Evolutionary conservation across 1,140 invertebrate genomes (phyloP).

Genomic region (Lordiphosa stackelbergi): DNA sequence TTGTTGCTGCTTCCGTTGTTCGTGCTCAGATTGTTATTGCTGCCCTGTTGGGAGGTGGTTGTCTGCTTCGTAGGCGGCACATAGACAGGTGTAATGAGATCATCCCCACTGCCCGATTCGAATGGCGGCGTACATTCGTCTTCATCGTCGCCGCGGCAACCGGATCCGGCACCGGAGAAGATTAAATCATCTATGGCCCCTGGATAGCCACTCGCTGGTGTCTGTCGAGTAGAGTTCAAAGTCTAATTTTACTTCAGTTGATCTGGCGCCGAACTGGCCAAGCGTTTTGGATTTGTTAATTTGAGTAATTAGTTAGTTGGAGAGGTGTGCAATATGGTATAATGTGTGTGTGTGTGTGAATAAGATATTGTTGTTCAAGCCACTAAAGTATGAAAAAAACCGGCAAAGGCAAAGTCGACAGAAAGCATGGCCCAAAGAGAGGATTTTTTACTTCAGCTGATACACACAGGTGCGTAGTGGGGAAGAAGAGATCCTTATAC

Average conservation of each 20-base stretch:
- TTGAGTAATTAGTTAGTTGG: constrained; percentile 40
- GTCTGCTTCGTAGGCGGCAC: constrained; percentile 88
- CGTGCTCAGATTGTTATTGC: constrained; percentile 28
- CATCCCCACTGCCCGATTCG: constrained; percentile 89
- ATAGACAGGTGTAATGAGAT: constrained; percentile 94
- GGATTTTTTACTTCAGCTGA: too few relatives aligned
- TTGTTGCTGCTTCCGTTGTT: constrained; percentile 31
- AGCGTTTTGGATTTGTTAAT: constrained; percentile 47
- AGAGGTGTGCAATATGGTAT: constrained; percentile 36
- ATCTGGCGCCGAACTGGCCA: constrained; percentile 54
- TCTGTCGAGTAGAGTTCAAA: constrained; percentile 80
- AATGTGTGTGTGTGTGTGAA: constrained; percentile 15
- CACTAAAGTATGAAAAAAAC: too few relatives aligned
- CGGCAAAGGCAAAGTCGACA: too few relatives aligned
- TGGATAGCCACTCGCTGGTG: constrained; percentile 88
- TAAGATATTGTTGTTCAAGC: too few relatives aligned
- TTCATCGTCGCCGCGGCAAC: constrained; percentile 91
- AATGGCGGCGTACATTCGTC: constrained; percentile 90
- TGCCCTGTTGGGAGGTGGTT: constrained; percentile 78
- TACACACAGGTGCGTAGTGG: too few relatives aligned
- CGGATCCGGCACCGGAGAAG: constrained; percentile 92
- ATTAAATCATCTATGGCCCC: constrained; percentile 90
- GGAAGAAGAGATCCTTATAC: too few relatives aligned
- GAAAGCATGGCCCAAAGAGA: too few relatives aligned
- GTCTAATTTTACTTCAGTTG: constrained; percentile 73